Evolutionary conservation across 2,113 vertebrate genomes (phyloP).

Genomic region (Nothobranchius furzeri): DNA sequence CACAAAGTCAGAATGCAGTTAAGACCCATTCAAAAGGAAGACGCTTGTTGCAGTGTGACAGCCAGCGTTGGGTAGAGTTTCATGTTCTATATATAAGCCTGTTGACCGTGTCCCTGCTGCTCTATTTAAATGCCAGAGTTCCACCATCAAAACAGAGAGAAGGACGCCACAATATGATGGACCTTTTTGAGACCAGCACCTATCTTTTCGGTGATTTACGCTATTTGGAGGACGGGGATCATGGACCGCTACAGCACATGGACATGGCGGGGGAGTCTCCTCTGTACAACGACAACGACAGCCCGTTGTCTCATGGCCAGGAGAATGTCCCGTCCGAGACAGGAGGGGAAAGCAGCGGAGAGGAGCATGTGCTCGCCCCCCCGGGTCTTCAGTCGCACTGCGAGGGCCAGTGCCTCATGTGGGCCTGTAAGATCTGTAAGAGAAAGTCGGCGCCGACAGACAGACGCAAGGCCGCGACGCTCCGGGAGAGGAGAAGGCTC

Average conservation of each 20-base stretch:
- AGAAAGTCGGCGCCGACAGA: constrained; percentile 93
- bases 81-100: constrained; percentile 97
- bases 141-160: constrained; percentile 72
- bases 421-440: constrained; percentile 98
- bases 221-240: constrained; percentile 91
- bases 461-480: constrained; percentile 92
- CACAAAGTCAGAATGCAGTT: constrained; percentile 62
- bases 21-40: constrained; percentile 76
- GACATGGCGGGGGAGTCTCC: constrained; percentile 92
- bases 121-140: constrained; percentile 96
- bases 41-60: constrained; percentile 87
- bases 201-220: constrained; percentile 90
- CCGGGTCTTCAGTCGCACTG: constrained; percentile 90
- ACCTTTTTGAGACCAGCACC: constrained; percentile 98
- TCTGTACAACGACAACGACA: constrained; percentile 87
- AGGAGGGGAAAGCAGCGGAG: constrained; percentile 89
- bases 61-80: constrained; percentile 94
- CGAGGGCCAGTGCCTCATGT: constrained; percentile 93
- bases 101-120: constrained; percentile 88
- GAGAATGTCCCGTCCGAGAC: constrained; percentile 86
- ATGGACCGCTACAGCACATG: constrained; percentile 89
- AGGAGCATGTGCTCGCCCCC: constrained; percentile 94
- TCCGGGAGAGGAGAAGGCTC: constrained; percentile 90
- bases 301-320: constrained; percentile 87
- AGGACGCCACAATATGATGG: constrained; percentile 94